Evolutionary conservation across 2,113 vertebrate genomes (phyloP).

Genomic region (Oncorhynchus gorbuscha): DNA sequence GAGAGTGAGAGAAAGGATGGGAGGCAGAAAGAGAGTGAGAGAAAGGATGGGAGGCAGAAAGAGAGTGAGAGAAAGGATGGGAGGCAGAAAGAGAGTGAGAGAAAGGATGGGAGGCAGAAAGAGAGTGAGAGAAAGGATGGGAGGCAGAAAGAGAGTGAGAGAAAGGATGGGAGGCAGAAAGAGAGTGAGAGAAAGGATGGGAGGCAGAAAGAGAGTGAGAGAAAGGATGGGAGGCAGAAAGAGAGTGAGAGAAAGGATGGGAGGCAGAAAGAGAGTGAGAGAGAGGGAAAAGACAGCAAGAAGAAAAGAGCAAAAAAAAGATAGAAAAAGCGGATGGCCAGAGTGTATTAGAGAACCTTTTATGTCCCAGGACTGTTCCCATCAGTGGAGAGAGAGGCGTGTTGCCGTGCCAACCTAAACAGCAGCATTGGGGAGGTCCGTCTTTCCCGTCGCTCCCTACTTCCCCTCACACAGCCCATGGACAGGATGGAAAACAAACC

Average conservation of each 20-base stretch:
- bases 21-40: background rate
- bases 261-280: constrained; percentile 38
- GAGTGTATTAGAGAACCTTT: constrained; percentile 58
- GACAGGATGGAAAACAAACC: constrained; percentile 66
- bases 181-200: too few species aligned
- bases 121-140: too few species aligned
- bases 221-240: too few species aligned
- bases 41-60: constrained; percentile 37
- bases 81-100: too few species aligned
- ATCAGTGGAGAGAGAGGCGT: background rate
- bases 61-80: constrained; percentile 11
- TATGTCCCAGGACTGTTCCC: constrained; percentile 57
- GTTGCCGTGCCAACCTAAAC: constrained; percentile 67
- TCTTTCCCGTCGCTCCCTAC: constrained; percentile 39
- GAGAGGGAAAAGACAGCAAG: constrained; percentile 34
- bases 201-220: too few species aligned
- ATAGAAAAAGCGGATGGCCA: constrained; percentile 33
- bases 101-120: too few species aligned
- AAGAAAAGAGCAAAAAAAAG: background rate
- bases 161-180: too few species aligned
- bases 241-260: constrained; percentile 15
- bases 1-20: too few species aligned
- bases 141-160: too few species aligned
- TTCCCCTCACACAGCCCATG: constrained; percentile 51
- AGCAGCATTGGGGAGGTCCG: constrained; percentile 57